Percentiles rank a stretch among this genome's conserved stretches.
phyloP scores from a whole-genome alignment of 2,113 vertebrate genomes.

The Leucosticte australis region DNA sequence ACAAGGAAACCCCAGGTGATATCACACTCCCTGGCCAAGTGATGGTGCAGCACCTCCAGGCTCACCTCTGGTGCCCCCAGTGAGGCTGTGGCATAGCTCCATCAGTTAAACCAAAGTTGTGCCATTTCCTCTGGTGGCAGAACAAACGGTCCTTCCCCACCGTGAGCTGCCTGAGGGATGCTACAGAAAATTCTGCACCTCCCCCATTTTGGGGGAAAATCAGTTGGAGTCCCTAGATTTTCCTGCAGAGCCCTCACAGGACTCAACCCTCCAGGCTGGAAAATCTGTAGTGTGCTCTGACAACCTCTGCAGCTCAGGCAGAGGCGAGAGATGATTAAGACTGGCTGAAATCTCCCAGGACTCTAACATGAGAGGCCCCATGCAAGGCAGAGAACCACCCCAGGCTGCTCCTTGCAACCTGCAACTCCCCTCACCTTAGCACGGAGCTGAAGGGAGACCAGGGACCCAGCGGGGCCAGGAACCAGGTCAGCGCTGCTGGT shows the following conservation, averaged over 20 bases:
- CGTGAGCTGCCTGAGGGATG: neutral
- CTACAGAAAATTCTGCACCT: neutral
- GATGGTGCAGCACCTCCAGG: neutral
- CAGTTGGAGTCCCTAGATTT: neutral
- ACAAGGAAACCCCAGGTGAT: neutral
- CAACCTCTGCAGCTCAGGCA: slow-evolving; percentile 56
- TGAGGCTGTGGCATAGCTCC: neutral
- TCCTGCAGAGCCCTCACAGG: neutral
- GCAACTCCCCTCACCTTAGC: slow-evolving; percentile 10
- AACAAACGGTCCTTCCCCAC: neutral
- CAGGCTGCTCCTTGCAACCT: neutral
- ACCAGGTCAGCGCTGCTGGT: slow-evolving; percentile 45
- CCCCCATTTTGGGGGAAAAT: neutral
- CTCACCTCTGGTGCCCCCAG: neutral
- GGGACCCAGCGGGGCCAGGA: neutral
- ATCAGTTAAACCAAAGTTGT: neutral
- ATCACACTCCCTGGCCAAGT: neutral
- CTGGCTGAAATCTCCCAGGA: slow-evolving; percentile 56
- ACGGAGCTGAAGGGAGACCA: neutral
- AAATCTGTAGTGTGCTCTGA: slow-evolving; percentile 28
- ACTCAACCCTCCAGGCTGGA: neutral
- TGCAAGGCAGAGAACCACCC: slow-evolving; percentile 8
- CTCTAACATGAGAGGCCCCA: slow-evolving; percentile 14
- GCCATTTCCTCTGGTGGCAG: neutral
- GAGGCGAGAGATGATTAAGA: slow-evolving; percentile 61